phyloP scores from a whole-genome alignment of 2,113 vertebrate species.

The Dromaius novaehollandiae region DNA sequence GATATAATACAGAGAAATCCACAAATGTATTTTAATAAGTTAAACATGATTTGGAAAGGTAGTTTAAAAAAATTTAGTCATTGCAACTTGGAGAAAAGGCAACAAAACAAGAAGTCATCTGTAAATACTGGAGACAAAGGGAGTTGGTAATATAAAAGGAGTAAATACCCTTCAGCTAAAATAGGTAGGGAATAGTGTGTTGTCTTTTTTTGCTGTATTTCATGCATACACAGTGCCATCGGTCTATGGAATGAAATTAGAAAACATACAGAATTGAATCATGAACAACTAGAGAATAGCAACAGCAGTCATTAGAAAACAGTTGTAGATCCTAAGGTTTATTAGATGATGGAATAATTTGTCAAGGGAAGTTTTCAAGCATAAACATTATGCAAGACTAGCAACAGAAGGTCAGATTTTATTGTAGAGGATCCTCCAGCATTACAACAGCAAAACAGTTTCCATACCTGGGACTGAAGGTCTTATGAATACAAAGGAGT shows the following conservation, averaged over 20 bases:
- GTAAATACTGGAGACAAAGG: not conserved
- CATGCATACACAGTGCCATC: not conserved
- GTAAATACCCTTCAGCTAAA: not conserved
- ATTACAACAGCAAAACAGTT: not conserved
- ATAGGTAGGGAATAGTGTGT: not conserved
- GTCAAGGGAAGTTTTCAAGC: not conserved
- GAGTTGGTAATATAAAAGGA: not conserved
- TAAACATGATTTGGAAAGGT: not conserved
- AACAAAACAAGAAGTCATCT: not conserved
- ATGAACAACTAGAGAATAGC: not conserved
- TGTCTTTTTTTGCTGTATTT: fast-evolving
- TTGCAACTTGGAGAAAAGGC: not conserved
- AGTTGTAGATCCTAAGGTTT: not conserved
- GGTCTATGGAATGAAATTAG: not conserved
- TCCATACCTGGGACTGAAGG: not conserved
- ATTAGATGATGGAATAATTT: not conserved
- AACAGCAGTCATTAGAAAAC: not conserved
- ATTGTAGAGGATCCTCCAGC: not conserved
- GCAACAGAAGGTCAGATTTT: not conserved
- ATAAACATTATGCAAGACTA: not conserved
- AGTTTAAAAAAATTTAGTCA: not conserved
- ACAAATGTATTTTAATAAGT: not conserved
- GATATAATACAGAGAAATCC: not conserved
- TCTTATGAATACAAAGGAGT: not conserved
- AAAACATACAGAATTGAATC: not conserved